These are phyloP conservation scores for Zeus faber DNA, from an alignment of 2,113 vertebrate genomes.

Conservation along the genomic window DNA sequence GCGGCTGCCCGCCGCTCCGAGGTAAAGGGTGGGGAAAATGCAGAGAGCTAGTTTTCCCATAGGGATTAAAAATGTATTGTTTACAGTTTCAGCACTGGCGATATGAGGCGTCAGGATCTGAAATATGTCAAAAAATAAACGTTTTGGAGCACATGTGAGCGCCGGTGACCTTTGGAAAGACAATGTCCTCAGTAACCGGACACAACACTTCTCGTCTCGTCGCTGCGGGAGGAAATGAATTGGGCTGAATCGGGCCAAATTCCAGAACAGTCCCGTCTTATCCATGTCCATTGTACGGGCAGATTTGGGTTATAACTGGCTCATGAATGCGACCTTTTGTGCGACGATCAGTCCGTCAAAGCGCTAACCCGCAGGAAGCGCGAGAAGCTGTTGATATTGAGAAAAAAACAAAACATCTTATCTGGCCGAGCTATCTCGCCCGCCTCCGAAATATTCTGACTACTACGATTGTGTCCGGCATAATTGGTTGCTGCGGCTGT, in stretches of 20 bases:
- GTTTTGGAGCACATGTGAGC: too few relatives aligned
- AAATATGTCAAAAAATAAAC: too few relatives aligned
- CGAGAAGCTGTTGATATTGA: constrained; percentile 50
- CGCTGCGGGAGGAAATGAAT: neutral
- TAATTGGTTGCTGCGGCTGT: constrained; percentile 64
- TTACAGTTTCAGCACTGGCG: too few relatives aligned
- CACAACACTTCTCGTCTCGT: too few relatives aligned
- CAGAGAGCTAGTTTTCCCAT: too few relatives aligned
- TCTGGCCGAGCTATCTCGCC: constrained; percentile 50
- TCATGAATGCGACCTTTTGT: constrained; percentile 69
- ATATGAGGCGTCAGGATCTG: too few relatives aligned
- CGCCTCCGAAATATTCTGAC: constrained; percentile 52
- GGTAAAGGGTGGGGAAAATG: too few relatives aligned
- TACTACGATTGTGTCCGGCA: constrained; percentile 48
- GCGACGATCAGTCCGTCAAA: constrained; percentile 44
- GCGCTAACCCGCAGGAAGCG: constrained; percentile 46
- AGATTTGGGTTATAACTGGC: constrained; percentile 51
- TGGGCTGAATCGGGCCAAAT: constrained; percentile 13
- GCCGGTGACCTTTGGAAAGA: too few relatives aligned
- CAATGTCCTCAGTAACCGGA: too few relatives aligned
- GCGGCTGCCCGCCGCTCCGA: too few relatives aligned
- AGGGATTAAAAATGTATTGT: too few relatives aligned
- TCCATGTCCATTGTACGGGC: constrained; percentile 30
- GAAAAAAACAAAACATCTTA: constrained; percentile 39
- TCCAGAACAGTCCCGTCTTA: constrained; percentile 28